These are phyloP conservation scores for Psittacula cyanocephala DNA, from an alignment of 2,113 vertebrate genomes.

Conservation along the genomic window DNA sequence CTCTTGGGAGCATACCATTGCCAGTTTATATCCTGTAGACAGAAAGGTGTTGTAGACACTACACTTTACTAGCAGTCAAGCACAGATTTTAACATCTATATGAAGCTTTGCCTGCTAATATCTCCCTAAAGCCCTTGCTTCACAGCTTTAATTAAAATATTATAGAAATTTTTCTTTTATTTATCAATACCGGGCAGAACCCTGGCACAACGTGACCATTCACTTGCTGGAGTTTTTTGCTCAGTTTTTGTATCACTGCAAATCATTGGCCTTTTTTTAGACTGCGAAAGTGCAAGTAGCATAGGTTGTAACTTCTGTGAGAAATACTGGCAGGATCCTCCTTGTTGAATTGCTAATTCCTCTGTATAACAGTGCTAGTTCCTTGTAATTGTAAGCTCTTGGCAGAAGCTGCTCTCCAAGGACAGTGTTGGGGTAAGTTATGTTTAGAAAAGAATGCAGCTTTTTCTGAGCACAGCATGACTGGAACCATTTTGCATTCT, in stretches of 20 bases:
- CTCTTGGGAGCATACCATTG: background rate
- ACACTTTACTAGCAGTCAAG: background rate
- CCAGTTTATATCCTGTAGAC: background rate
- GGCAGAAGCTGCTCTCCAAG: background rate
- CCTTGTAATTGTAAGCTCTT: slow-evolving; percentile 6
- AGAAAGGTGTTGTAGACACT: accelerated
- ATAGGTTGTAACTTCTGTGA: background rate
- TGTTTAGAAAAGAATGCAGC: background rate
- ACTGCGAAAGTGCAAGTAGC: background rate
- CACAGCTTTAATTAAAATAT: background rate
- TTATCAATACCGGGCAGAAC: background rate
- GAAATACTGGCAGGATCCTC: background rate
- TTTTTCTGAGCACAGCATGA: background rate
- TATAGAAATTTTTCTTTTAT: background rate
- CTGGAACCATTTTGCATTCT: background rate
- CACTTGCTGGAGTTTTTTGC: background rate
- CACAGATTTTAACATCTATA: background rate
- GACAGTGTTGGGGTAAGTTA: background rate
- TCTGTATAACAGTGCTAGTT: background rate
- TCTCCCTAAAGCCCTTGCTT: background rate
- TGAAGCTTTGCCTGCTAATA: background rate
- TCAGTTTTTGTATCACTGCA: background rate
- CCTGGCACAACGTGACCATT: background rate
- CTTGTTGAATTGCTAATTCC: slow-evolving; percentile 29
- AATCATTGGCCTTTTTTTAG: background rate